phyloP scores from a whole-genome alignment of 2,888 invertebrate genomes.

The Ormyrus nitidulus region DNA sequence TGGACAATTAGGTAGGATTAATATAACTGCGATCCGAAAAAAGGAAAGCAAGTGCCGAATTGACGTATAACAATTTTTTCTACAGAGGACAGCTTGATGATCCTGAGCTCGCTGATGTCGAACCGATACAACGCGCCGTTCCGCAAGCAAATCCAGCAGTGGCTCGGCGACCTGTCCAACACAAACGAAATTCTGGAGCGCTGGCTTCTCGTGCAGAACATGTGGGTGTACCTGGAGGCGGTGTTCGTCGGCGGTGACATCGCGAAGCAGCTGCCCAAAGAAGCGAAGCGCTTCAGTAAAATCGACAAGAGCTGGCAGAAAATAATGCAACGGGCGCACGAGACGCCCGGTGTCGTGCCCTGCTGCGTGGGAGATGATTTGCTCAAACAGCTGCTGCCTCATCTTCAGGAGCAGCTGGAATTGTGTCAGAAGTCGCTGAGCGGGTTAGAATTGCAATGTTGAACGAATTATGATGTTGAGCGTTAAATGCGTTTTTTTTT shows the following conservation, averaged over 20 bases:
- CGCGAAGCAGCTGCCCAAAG: conserved; percentile 97
- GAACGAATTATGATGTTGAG: neutral
- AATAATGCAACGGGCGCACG: conserved; percentile 97
- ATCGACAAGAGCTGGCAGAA: conserved; percentile 99
- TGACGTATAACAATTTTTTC: neutral
- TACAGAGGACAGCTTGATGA: conserved; percentile 95
- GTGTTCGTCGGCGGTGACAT: conserved; percentile 99
- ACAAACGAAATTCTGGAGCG: conserved; percentile 97
- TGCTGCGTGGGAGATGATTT: conserved; percentile 98
- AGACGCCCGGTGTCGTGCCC: conserved; percentile 95
- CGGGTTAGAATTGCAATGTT: conserved; percentile 77
- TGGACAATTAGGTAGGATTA: conserved; percentile 80
- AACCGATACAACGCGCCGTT: conserved; percentile 98
- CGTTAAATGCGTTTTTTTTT: neutral
- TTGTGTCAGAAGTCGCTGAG: conserved; percentile 97
- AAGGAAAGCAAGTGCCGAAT: neutral
- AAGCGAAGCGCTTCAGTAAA: conserved; percentile 95
- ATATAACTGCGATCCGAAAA: neutral
- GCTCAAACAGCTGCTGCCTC: conserved; percentile 92
- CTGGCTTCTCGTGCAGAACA: conserved; percentile 97
- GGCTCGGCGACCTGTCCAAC: conserved; percentile 95
- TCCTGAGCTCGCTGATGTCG: conserved; percentile 93
- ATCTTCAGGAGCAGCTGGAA: conserved; percentile 96
- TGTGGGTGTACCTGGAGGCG: conserved; percentile 99
- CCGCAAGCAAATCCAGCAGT: conserved; percentile 95